Evolutionary conservation across 2,113 vertebrate species (phyloP).

Genomic region (Galeopterus variegatus): DNA sequence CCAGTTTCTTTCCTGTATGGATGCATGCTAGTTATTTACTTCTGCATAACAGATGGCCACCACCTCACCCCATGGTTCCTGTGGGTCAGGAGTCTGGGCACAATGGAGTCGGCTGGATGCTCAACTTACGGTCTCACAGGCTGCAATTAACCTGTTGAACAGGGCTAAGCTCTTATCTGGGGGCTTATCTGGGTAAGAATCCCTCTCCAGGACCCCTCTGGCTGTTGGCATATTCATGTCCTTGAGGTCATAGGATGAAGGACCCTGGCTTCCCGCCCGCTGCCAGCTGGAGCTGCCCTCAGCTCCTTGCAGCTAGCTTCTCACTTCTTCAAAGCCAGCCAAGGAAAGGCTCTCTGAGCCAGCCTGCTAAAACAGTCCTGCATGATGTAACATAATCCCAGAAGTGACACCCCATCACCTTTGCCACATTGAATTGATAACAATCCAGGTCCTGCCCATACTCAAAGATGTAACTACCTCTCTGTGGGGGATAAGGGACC

Average conservation of each 20-base stretch:
- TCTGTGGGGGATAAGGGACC: fast-evolving
- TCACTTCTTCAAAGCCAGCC: neutral
- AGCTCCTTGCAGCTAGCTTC: fast-evolving
- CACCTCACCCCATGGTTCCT: neutral
- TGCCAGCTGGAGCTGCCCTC: too few relatives aligned
- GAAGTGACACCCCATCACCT: neutral
- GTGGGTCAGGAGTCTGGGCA: neutral
- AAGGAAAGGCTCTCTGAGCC: neutral
- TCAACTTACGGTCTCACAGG: neutral
- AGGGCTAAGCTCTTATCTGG: neutral
- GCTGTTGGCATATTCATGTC: neutral
- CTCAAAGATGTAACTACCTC: neutral
- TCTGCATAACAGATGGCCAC: neutral
- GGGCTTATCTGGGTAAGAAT: neutral
- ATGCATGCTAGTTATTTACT: fast-evolving
- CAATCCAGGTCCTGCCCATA: fast-evolving
- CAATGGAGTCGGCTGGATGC: too few relatives aligned
- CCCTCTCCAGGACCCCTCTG: neutral
- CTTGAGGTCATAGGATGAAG: neutral
- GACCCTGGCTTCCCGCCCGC: neutral
- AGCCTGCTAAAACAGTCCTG: neutral
- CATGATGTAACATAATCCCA: too few relatives aligned
- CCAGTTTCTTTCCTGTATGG: neutral
- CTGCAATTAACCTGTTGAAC: too few relatives aligned
- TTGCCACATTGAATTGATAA: neutral